These are phyloP conservation scores for Amphimedon queenslandica DNA, from an alignment of 37 sponge, comb jelly and placozoan species.

Conservation along the genomic window DNA sequence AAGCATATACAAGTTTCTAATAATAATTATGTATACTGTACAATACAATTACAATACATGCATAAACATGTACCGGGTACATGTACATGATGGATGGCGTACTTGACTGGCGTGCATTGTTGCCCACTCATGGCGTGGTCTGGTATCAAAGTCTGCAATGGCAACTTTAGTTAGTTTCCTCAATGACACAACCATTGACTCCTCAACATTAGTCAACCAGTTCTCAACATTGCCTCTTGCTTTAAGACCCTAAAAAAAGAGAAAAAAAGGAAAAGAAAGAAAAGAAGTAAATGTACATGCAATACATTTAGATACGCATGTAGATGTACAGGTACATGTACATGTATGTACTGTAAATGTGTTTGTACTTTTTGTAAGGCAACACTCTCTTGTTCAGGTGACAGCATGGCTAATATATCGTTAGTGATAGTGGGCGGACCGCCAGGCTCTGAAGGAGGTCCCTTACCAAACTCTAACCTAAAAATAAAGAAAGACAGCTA, in stretches of 20 bases:
- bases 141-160: constrained; percentile 81
- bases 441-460: constrained; percentile 54
- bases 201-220: constrained; percentile 93
- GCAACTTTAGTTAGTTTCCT: constrained; percentile 85
- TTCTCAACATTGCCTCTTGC: constrained; percentile 95
- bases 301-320: neutral
- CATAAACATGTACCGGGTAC: neutral
- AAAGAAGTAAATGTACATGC: neutral
- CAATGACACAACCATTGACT: constrained; percentile 89
- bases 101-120: constrained; percentile 84
- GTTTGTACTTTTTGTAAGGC: constrained; percentile 65
- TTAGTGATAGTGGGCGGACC: constrained; percentile 72
- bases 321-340: constrained; percentile 5
- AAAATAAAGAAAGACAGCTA: neutral
- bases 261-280: neutral
- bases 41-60: neutral
- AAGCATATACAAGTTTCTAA: neutral
- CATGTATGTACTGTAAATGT: neutral
- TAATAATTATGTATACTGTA: neutral
- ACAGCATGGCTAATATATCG: constrained; percentile 94
- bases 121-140: constrained; percentile 92
- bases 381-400: constrained; percentile 88
- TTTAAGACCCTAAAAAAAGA: constrained; percentile 59
- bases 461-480: constrained; percentile 89
- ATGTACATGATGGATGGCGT: neutral